A percentile compares a stretch with the other conserved stretches of the same genome.
Conservation (phyloP, 2,797 vertebrate genomes). For the Loriculus beryllinus region DNA sequence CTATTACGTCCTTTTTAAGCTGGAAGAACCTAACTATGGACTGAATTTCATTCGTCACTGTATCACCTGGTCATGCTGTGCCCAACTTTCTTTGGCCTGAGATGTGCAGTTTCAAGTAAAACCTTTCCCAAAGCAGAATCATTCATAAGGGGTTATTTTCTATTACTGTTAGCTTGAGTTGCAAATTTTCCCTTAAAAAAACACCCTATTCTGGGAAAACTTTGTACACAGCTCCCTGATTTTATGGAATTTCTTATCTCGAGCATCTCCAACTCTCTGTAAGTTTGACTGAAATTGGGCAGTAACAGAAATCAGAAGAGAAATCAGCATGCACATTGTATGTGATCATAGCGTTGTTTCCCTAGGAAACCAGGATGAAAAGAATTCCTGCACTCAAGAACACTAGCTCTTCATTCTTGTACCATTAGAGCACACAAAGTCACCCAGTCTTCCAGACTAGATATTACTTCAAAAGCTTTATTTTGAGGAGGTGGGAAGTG, state of each 20-base stretch:
- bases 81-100: background rate
- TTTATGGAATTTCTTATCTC: background rate
- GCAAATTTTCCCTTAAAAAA: background rate
- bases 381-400: background rate
- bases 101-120: background rate
- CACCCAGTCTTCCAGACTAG: background rate
- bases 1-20: background rate
- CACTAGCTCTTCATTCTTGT: background rate
- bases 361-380: background rate
- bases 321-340: background rate
- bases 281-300: background rate
- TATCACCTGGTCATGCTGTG: background rate
- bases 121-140: background rate
- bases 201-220: background rate
- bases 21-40: background rate
- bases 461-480: background rate
- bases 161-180: background rate
- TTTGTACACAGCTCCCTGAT: background rate
- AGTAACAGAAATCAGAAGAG: background rate
- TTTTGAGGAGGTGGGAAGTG: background rate
- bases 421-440: background rate
- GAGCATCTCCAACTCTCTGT: background rate
- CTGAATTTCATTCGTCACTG: background rate
- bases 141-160: background rate
- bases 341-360: background rate